phyloP scores from a whole-genome alignment of 2,888 invertebrate species.

The Rugalucina vietnamica region DNA sequence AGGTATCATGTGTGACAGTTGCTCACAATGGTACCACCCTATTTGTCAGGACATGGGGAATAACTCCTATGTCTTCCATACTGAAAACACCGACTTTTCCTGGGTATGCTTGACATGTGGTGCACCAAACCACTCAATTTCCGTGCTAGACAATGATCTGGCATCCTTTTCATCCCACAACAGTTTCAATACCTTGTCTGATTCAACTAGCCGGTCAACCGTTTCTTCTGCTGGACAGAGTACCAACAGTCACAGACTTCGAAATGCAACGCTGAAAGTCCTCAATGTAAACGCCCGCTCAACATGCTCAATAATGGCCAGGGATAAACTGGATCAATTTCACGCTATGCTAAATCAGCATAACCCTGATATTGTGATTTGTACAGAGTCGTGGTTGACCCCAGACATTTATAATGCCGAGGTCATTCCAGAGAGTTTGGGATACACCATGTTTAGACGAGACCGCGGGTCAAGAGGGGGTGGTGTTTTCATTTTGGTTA shows the following conservation, averaged over 20 bases:
- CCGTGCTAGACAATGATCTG: background rate
- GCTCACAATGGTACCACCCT: constrained; percentile 9
- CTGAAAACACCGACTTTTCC: background rate
- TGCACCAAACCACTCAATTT: background rate
- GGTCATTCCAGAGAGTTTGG: background rate
- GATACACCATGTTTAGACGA: background rate
- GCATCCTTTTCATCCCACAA: background rate
- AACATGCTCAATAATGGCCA: background rate
- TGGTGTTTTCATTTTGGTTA: background rate
- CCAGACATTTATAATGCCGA: background rate
- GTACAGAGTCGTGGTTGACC: background rate
- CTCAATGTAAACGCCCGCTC: background rate
- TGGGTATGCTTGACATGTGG: background rate
- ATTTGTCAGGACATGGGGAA: background rate
- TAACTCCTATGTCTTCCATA: background rate
- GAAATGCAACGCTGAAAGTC: constrained; percentile 2
- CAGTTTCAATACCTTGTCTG: background rate
- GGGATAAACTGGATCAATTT: background rate
- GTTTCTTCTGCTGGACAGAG: background rate
- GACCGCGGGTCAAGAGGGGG: background rate
- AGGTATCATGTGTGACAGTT: background rate
- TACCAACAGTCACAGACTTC: background rate
- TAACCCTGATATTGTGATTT: background rate
- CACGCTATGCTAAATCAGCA: background rate
- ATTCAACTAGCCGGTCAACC: background rate